Evolutionary conservation across 2,888 invertebrate genomes (phyloP).

Genomic region (Protula sp.): DNA sequence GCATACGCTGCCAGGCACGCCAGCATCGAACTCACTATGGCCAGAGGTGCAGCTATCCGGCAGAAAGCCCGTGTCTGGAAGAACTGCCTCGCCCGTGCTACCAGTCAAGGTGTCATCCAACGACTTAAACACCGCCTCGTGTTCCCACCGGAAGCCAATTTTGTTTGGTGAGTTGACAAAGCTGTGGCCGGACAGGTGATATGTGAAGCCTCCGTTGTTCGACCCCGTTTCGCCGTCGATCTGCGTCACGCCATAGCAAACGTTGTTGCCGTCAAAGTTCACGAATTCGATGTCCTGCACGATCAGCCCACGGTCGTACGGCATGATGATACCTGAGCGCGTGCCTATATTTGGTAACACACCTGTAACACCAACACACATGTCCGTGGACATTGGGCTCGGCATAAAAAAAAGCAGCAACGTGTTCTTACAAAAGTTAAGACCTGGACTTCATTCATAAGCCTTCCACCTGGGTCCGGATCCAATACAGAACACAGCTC

Average conservation of each 20-base stretch:
- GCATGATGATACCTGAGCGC: background rate
- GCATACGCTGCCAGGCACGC: background rate
- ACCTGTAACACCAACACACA: too few relatives aligned
- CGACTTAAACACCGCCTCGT: conserved; percentile 26
- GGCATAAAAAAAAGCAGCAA: too few relatives aligned
- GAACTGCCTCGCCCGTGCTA: conserved; percentile 3
- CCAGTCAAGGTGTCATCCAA: conserved; percentile 35
- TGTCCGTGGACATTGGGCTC: too few relatives aligned
- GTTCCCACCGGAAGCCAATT: conserved; percentile 19
- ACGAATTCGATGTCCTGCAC: background rate
- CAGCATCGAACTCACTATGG: background rate
- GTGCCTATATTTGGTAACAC: too few relatives aligned
- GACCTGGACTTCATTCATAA: too few relatives aligned
- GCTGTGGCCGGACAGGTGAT: conserved; percentile 20
- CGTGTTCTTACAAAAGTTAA: too few relatives aligned
- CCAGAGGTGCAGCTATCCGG: background rate
- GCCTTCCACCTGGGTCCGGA: too few relatives aligned
- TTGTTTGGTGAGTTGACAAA: conserved; percentile 26
- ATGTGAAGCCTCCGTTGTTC: conserved; percentile 31
- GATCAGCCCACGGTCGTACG: background rate
- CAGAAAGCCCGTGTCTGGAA: background rate
- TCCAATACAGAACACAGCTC: too few relatives aligned
- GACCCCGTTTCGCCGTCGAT: conserved; percentile 7
- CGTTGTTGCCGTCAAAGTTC: background rate
- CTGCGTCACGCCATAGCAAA: background rate